Conservation (phyloP, 1,140 invertebrate genomes). For the Hycleus phaleratus region DNA sequence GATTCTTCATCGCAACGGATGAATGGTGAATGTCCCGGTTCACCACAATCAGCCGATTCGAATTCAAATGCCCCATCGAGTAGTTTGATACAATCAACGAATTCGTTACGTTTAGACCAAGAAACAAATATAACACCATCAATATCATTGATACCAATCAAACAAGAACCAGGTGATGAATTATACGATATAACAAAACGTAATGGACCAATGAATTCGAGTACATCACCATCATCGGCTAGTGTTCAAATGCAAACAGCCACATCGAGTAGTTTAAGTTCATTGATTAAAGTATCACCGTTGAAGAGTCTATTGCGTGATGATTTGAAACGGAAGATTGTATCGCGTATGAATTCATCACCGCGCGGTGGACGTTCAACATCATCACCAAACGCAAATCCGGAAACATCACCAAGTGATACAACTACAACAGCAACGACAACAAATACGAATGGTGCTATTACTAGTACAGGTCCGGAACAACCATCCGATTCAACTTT, state of each 20-base stretch:
- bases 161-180: conserved; percentile 56
- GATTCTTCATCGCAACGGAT: conserved; percentile 36
- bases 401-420: conserved; percentile 35
- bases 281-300: conserved; percentile 70
- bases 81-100: conserved; percentile 44
- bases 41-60: conserved; percentile 69
- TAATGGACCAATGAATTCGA: conserved; percentile 37
- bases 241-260: conserved; percentile 39
- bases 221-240: conserved; percentile 30
- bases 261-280: conserved; percentile 56
- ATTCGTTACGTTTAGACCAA: conserved; percentile 38
- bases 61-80: conserved; percentile 64
- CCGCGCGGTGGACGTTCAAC: conserved; percentile 31
- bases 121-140: conserved; percentile 67
- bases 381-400: conserved; percentile 28
- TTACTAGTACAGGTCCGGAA: conserved; percentile 55
- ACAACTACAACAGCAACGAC: conserved; percentile 33
- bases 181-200: conserved; percentile 30
- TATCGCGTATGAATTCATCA: conserved; percentile 46
- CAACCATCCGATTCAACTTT: conserved; percentile 40
- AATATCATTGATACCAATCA: conserved; percentile 78
- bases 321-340: conserved; percentile 68
- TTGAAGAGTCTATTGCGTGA: conserved; percentile 74
- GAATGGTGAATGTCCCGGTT: conserved; percentile 55
- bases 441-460: conserved; percentile 48